Evolutionary conservation across 2,113 vertebrate species (phyloP).

Genomic region (Phalacrocorax carbo): DNA sequence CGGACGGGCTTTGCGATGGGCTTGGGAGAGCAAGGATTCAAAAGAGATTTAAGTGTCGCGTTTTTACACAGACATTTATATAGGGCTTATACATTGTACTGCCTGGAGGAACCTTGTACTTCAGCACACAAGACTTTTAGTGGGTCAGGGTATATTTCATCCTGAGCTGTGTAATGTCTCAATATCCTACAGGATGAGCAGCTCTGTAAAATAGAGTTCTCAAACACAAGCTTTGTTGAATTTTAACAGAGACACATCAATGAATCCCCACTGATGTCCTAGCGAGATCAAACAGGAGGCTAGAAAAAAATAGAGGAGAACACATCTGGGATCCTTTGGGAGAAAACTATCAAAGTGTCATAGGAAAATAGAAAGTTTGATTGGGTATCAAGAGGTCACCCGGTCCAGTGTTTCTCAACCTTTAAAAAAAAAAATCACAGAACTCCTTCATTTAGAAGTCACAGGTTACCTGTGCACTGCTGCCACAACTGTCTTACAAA

Average conservation of each 20-base stretch:
- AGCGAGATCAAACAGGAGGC: not conserved
- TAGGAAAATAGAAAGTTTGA: not conserved
- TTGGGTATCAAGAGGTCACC: not conserved
- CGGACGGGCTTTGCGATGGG: not conserved
- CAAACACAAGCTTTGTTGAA: not conserved
- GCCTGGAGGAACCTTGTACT: not conserved
- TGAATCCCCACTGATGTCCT: not conserved
- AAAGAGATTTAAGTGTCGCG: not conserved
- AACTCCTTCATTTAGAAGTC: not conserved
- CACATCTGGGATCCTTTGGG: not conserved
- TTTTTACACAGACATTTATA: not conserved
- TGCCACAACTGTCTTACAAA: not conserved
- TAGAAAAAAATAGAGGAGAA: not conserved
- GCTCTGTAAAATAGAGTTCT: not conserved
- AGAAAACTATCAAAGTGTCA: not conserved
- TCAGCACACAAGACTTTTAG: not conserved
- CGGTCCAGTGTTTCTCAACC: not conserved
- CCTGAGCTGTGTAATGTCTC: not conserved
- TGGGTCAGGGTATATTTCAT: not conserved
- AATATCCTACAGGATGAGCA: not conserved
- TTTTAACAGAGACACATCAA: not conserved
- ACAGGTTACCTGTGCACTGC: not conserved
- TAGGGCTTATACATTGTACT: not conserved
- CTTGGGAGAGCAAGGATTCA: not conserved
- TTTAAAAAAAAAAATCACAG: not conserved